Evolutionary conservation across 30 jellyfish, hydroid and myxozoan genomes (phyloP).

Genomic region (Mastigias papua): DNA sequence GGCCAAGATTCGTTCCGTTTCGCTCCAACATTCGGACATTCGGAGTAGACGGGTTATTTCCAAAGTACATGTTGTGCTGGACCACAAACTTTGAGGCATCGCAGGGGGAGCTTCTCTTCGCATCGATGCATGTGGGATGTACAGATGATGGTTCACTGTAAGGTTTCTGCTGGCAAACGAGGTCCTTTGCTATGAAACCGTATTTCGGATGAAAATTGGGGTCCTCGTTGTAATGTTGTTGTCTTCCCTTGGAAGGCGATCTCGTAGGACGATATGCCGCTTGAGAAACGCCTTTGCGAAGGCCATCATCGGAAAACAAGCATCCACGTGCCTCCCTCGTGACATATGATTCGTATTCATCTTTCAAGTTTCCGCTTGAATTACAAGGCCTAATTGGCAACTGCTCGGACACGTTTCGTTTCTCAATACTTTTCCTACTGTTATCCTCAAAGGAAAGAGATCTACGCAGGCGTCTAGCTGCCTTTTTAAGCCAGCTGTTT

Average conservation of each 20-base stretch:
- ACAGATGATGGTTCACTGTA: background rate
- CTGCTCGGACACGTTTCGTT: background rate
- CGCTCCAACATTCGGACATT: background rate
- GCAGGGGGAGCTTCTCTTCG: background rate
- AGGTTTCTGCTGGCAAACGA: background rate
- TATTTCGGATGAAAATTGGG: conserved; percentile 35
- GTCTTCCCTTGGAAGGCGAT: background rate
- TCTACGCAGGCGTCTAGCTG: conserved; percentile 51
- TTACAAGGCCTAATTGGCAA: background rate
- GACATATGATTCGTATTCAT: background rate
- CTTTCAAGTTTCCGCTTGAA: conserved; percentile 25
- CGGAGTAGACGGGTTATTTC: conserved; percentile 3
- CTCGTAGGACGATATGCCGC: background rate
- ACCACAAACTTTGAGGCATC: background rate
- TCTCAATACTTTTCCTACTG: background rate
- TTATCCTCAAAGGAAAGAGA: conserved; percentile 63
- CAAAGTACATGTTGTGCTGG: conserved; percentile 18
- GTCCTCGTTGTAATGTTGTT: background rate
- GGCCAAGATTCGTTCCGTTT: background rate
- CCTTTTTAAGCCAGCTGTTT: conserved; percentile 52
- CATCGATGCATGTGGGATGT: background rate
- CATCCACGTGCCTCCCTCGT: conserved; percentile 13
- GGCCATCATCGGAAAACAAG: conserved; percentile 15
- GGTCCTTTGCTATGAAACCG: background rate
- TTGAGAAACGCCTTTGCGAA: background rate